Percentiles rank a stretch among this genome's conserved stretches.
Evolutionary conservation across 64 coral and sea anemone genomes (phyloP).

Genomic region (Dendrophyllia cribrosa): DNA sequence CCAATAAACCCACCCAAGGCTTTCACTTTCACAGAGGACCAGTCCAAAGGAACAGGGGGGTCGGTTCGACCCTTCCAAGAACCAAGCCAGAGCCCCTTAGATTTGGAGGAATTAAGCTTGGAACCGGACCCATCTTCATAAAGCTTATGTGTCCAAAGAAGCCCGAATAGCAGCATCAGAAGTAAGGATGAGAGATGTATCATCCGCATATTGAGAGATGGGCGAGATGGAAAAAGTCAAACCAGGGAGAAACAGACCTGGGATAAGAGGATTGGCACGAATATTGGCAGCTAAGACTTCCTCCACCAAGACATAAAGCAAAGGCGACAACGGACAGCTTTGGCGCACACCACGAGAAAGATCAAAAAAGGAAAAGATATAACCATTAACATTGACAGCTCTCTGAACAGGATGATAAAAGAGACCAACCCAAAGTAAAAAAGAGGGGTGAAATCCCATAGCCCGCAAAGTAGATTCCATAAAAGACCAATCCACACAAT

Average conservation of each 20-base stretch:
- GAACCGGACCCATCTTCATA: slow-evolving; percentile 25
- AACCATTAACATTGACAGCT: background rate
- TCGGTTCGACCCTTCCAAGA: background rate
- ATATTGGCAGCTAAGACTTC: background rate
- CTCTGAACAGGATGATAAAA: background rate
- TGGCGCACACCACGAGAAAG: background rate
- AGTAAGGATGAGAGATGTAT: background rate
- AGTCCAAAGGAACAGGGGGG: background rate
- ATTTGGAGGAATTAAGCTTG: slow-evolving; percentile 3
- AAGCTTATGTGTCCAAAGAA: background rate
- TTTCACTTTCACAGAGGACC: background rate
- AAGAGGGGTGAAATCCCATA: slow-evolving; percentile 30
- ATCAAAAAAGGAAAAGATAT: background rate
- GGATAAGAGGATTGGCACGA: background rate
- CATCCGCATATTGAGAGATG: slow-evolving; percentile 45
- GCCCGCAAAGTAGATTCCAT: background rate
- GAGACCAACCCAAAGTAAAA: background rate
- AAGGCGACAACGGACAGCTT: background rate
- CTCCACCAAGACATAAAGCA: background rate
- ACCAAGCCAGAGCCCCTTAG: slow-evolving; percentile 4
- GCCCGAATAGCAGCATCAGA: background rate
- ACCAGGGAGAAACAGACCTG: background rate
- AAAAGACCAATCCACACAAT: slow-evolving; percentile 10
- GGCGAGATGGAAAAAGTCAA: background rate
- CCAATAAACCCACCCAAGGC: background rate